A percentile compares a stretch with the other conserved stretches of the same genome.
Conservation (phyloP, 2,888 invertebrate species). For the Eilema depressum region DNA sequence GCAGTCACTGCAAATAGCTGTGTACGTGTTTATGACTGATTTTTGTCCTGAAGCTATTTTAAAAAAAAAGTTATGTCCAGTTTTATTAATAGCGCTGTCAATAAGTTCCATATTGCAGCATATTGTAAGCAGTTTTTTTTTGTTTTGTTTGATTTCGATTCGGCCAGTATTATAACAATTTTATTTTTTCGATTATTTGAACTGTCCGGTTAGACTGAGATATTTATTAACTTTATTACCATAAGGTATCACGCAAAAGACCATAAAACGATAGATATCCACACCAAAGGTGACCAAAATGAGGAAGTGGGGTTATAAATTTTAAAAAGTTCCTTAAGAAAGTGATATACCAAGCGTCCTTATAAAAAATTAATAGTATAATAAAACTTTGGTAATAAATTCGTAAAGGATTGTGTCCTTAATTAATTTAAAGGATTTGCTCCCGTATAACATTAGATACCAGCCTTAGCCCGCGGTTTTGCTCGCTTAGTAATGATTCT, state of each 20-base stretch:
- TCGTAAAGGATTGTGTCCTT: conserved; percentile 16
- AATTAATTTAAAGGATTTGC: conserved; percentile 10
- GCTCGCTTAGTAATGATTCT: neutral
- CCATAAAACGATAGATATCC: conserved; percentile 49
- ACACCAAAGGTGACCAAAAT: conserved; percentile 22
- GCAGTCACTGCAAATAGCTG: too few species aligned
- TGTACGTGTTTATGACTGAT: too few species aligned
- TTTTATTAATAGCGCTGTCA: too few species aligned
- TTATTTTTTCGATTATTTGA: neutral
- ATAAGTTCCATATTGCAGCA: neutral
- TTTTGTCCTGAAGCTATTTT: too few species aligned
- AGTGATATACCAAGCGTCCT: conserved; percentile 8
- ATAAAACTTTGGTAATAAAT: conserved; percentile 26
- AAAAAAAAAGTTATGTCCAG: too few species aligned
- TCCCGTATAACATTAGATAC: neutral
- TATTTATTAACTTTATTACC: conserved; percentile 67
- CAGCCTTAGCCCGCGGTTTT: neutral
- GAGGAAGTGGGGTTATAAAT: conserved; percentile 20
- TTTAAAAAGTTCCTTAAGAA: conserved; percentile 15
- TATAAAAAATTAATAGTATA: conserved; percentile 10
- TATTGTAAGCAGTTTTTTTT: too few species aligned
- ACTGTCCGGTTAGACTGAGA: conserved; percentile 25
- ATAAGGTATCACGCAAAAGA: conserved; percentile 52
- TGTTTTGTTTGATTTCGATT: too few species aligned
- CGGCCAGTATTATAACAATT: too few species aligned